These are phyloP conservation scores for Beroe forskalii DNA, from an alignment of 37 sponge, comb jelly and placozoan genomes.

Conservation along the genomic window DNA sequence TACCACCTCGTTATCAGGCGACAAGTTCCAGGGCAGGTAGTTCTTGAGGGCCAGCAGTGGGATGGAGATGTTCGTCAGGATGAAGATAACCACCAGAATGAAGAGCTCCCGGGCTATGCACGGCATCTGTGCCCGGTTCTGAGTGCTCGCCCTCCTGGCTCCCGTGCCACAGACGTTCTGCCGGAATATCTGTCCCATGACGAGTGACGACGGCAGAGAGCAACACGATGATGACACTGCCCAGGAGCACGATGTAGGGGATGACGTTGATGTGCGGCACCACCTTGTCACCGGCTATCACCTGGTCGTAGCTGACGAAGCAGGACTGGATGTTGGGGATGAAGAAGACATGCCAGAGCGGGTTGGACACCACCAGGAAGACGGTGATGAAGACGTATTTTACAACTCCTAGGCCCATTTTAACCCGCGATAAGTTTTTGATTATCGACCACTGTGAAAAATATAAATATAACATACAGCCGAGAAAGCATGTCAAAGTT, in stretches of 20 bases:
- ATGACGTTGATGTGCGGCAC: conserved; percentile 55
- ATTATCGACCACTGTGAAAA: no score
- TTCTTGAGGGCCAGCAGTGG: conserved; percentile 29
- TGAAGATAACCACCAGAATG: background rate
- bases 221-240: conserved; percentile 36
- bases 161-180: background rate
- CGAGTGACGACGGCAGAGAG: conserved; percentile 14
- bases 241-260: conserved; percentile 48
- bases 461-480: no score
- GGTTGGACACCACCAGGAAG: conserved; percentile 63
- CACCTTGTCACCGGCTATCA: background rate
- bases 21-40: background rate
- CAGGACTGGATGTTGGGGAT: conserved; percentile 29
- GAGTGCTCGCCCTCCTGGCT: background rate
- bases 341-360: conserved; percentile 42
- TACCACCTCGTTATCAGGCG: background rate
- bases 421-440: no score
- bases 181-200: conserved; percentile 4
- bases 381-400: conserved; percentile 51
- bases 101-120: conserved; percentile 50
- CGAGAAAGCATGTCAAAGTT: no score
- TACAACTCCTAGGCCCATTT: no score
- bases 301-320: conserved; percentile 42
- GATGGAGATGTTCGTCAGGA: conserved; percentile 5
- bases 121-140: conserved; percentile 5